phyloP scores from a whole-genome alignment of 2,113 vertebrate species.

The Danionella cerebrum region DNA sequence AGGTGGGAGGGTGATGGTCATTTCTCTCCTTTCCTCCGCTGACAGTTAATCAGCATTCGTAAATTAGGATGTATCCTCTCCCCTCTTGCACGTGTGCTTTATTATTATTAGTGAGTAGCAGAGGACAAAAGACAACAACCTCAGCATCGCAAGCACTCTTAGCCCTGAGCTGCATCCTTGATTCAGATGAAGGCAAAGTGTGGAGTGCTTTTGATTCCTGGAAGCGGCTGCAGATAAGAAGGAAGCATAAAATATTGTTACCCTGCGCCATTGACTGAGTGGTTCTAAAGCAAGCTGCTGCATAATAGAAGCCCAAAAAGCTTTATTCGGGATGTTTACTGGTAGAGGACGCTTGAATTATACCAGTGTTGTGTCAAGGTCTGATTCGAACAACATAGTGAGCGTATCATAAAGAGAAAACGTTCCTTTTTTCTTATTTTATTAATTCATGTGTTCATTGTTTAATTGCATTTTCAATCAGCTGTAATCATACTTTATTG shows the following conservation, averaged over 20 bases:
- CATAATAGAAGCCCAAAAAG: neutral
- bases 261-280: neutral
- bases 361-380: too few relatives aligned
- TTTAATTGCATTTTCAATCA: too few relatives aligned
- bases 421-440: too few relatives aligned
- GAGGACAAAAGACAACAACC: conserved; percentile 11
- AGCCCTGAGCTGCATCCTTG: neutral
- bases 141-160: neutral
- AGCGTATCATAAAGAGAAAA: too few relatives aligned
- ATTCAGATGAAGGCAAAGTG: neutral
- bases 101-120: conserved; percentile 35
- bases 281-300: neutral
- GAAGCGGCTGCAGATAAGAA: neutral
- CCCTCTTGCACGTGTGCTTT: conserved; percentile 14
- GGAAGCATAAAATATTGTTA: neutral
- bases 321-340: neutral
- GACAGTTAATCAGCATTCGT: conserved; percentile 49
- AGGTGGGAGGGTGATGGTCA: conserved; percentile 40
- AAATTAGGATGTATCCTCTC: conserved; percentile 45
- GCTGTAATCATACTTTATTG: too few relatives aligned
- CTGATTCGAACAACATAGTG: too few relatives aligned
- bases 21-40: conserved; percentile 25
- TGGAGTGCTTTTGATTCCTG: conserved; percentile 13
- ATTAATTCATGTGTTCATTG: too few relatives aligned
- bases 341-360: neutral